Evolutionary conservation across 37 sponge, comb jelly and placozoan genomes (phyloP).

Genomic region (Mnemiopsis leidyi): DNA sequence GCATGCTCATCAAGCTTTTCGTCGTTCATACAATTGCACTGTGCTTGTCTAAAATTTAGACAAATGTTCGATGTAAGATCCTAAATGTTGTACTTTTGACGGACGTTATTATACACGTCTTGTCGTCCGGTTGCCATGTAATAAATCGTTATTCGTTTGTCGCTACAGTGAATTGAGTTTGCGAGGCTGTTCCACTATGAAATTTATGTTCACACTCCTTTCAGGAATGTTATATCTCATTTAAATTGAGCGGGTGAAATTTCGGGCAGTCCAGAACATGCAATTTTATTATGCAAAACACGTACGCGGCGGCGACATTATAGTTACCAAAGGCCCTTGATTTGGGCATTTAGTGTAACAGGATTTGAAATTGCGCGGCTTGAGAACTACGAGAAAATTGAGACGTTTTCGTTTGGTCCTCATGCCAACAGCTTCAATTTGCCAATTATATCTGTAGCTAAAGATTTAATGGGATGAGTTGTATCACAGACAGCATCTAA

Average conservation of each 20-base stretch:
- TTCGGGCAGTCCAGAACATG: background rate
- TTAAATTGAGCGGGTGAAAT: background rate
- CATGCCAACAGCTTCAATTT: conserved; percentile 5
- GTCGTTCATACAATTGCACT: background rate
- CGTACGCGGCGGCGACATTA: conserved; percentile 46
- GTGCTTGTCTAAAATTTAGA: background rate
- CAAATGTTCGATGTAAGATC: too few species aligned
- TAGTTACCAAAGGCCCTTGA: background rate
- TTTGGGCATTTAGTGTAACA: conserved; percentile 43
- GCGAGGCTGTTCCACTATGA: too few species aligned
- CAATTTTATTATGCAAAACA: background rate
- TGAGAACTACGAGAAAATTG: background rate
- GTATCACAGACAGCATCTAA: background rate
- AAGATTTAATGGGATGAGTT: background rate
- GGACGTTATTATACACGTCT: too few species aligned
- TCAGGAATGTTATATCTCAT: too few species aligned
- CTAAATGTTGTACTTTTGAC: too few species aligned
- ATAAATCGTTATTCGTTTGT: too few species aligned
- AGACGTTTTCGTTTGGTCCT: background rate
- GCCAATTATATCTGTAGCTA: background rate
- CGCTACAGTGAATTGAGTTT: too few species aligned
- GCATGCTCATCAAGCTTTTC: background rate
- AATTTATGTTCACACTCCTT: too few species aligned
- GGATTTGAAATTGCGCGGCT: conserved; percentile 6
- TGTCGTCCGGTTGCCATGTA: too few species aligned